These are phyloP conservation scores for Lasioglossum lativentre DNA, from an alignment of 2,888 invertebrate genomes.

Conservation along the genomic window DNA sequence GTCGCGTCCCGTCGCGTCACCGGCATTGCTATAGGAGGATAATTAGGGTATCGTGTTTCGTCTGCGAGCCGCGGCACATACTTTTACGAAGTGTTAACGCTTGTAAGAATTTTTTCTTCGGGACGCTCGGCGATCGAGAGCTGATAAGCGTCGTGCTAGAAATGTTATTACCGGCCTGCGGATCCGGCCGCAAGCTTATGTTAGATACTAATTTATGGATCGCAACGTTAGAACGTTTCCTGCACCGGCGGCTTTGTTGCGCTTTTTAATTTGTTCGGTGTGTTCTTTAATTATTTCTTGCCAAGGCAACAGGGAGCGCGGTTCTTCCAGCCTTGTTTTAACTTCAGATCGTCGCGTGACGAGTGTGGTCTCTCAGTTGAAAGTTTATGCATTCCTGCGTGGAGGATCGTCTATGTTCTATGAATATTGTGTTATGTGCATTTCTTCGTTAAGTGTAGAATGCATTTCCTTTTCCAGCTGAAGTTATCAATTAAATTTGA, in stretches of 20 bases:
- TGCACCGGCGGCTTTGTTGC: neutral
- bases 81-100: constrained; percentile 35
- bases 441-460: neutral
- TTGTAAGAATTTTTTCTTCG: constrained; percentile 3
- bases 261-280: neutral
- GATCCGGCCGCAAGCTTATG: constrained; percentile 7
- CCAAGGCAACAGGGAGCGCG: neutral
- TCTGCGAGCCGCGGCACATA: neutral
- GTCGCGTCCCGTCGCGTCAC: neutral
- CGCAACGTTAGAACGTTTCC: constrained; percentile 4
- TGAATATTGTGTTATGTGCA: neutral
- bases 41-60: constrained; percentile 9
- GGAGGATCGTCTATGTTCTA: too few relatives aligned
- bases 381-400: neutral
- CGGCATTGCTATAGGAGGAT: neutral
- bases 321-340: neutral
- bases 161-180: constrained; percentile 10
- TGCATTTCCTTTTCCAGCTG: neutral
- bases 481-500: neutral
- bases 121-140: neutral
- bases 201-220: constrained; percentile 10
- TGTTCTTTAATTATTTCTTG: constrained; percentile 4
- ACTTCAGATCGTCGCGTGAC: neutral
- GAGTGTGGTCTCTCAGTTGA: neutral
- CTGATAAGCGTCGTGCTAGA: constrained; percentile 1